phyloP scores from a whole-genome alignment of 2,113 vertebrate genomes.

The Seriola dumerili region DNA sequence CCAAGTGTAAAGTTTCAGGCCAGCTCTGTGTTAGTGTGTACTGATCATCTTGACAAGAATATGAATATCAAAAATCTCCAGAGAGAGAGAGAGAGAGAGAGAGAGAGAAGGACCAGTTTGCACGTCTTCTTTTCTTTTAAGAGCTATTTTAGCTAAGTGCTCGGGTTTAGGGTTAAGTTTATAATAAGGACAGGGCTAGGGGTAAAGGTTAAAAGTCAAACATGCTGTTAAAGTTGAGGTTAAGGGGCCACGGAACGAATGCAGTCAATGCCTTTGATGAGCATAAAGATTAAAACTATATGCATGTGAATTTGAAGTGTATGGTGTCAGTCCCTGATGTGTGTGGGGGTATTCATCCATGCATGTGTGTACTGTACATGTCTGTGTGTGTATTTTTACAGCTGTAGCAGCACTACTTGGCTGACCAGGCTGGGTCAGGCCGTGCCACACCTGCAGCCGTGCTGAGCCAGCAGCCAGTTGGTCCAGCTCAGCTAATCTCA shows the following conservation, averaged over 20 bases:
- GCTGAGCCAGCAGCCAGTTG: constrained; percentile 78
- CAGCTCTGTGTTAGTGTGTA: not conserved
- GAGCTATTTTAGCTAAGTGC: constrained; percentile 25
- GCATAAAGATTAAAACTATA: constrained; percentile 1
- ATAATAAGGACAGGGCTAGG: constrained; percentile 47
- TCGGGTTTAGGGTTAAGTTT: constrained; percentile 37
- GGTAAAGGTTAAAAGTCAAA: constrained; percentile 51
- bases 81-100: not conserved
- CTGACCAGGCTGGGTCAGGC: constrained; percentile 65
- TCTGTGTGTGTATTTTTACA: constrained; percentile 78
- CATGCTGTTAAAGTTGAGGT: constrained; percentile 36
- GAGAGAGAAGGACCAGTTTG: too few relatives aligned
- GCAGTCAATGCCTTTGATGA: not conserved
- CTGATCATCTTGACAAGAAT: not conserved
- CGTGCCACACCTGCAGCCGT: constrained; percentile 80
- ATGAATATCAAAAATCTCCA: not conserved
- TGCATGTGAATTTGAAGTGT: not conserved
- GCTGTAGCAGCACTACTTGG: constrained; percentile 74
- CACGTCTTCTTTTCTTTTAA: constrained; percentile 10
- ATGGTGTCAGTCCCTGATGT: constrained; percentile 5
- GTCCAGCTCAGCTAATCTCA: constrained; percentile 65
- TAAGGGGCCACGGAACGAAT: constrained; percentile 20
- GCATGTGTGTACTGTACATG: constrained; percentile 34
- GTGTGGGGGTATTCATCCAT: constrained; percentile 10
- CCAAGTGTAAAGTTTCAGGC: not conserved